A percentile compares a stretch with the other conserved stretches of the same genome.
phyloP scores from a whole-genome alignment of 2,888 invertebrate genomes.

The Lucinisca nassula region DNA sequence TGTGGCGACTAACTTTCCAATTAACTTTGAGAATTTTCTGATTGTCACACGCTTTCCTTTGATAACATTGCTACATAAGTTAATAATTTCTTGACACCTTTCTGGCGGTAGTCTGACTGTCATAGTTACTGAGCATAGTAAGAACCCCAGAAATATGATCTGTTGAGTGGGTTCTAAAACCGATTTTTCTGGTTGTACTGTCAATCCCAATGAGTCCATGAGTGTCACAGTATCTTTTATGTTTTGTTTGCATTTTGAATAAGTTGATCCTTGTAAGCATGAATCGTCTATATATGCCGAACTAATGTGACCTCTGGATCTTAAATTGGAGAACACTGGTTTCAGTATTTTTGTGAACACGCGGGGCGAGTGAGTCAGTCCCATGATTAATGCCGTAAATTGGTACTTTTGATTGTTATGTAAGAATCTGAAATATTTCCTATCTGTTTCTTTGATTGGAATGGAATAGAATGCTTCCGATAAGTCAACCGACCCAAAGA shows the following conservation, averaged over 20 bases:
- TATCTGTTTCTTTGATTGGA: background rate
- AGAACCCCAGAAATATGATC: too few species aligned
- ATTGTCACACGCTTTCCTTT: slow-evolving; percentile 28
- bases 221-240: slow-evolving; percentile 29
- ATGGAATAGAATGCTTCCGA: slow-evolving; percentile 29
- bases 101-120: slow-evolving; percentile 23
- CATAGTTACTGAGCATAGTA: slow-evolving; percentile 40
- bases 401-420: slow-evolving; percentile 26
- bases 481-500: slow-evolving; percentile 25
- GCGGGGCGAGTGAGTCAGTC: slow-evolving; percentile 11
- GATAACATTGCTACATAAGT: slow-evolving; percentile 12
- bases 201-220: slow-evolving; percentile 60
- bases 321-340: slow-evolving; percentile 23
- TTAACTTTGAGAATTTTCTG: slow-evolving; percentile 41
- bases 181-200: slow-evolving; percentile 62
- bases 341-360: slow-evolving; percentile 29
- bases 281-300: slow-evolving; percentile 59
- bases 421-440: slow-evolving; percentile 28
- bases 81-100: slow-evolving; percentile 17
- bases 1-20: slow-evolving; percentile 54
- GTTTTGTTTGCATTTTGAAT: slow-evolving; percentile 21
- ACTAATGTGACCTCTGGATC: slow-evolving; percentile 27
- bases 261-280: slow-evolving; percentile 33
- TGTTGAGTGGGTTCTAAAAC: slow-evolving; percentile 42
- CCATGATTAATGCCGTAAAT: slow-evolving; percentile 13